A percentile compares a stretch with the other conserved stretches of the same genome.
phyloP scores from a whole-genome alignment of 2,797 vertebrate genomes.

The Poeciliopsis paucimaculata region DNA sequence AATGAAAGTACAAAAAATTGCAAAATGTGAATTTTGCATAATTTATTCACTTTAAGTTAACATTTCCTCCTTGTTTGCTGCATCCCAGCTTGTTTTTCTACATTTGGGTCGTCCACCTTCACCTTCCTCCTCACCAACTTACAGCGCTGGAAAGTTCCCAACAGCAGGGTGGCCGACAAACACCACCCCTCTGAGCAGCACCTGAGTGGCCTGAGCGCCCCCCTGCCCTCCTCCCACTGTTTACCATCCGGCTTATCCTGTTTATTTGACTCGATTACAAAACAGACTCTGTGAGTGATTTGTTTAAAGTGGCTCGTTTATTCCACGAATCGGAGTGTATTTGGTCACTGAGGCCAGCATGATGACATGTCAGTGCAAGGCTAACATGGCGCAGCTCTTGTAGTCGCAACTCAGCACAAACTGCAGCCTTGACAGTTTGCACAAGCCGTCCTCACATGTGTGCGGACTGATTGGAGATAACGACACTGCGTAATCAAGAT shows the following conservation, averaged over 20 bases:
- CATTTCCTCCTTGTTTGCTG: neutral
- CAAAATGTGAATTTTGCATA: no score
- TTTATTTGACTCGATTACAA: slow-evolving; percentile 73
- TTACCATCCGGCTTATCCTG: slow-evolving; percentile 66
- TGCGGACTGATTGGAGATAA: slow-evolving; percentile 53
- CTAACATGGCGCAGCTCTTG: slow-evolving; percentile 52
- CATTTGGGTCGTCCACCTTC: neutral
- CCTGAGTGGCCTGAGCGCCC: slow-evolving; percentile 45
- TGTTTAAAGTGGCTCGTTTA: slow-evolving; percentile 62
- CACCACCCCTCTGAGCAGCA: slow-evolving; percentile 29
- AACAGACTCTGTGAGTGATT: slow-evolving; percentile 67
- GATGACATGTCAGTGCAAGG: slow-evolving; percentile 74
- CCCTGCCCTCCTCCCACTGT: slow-evolving; percentile 58
- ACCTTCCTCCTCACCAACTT: slow-evolving; percentile 10
- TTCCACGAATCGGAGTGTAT: slow-evolving; percentile 66
- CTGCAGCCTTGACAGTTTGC: slow-evolving; percentile 55
- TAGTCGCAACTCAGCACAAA: slow-evolving; percentile 64
- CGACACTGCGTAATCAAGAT: slow-evolving; percentile 31
- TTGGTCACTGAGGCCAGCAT: slow-evolving; percentile 61
- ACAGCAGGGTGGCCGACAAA: slow-evolving; percentile 28
- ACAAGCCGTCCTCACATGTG: slow-evolving; percentile 55
- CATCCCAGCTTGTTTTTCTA: neutral
- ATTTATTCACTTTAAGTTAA: neutral
- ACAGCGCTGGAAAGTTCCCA: slow-evolving; percentile 13
- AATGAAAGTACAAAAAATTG: no score